These are phyloP conservation scores for Siderastrea radians DNA, from an alignment of 92 coral and sea anemone species.

Conservation along the genomic window DNA sequence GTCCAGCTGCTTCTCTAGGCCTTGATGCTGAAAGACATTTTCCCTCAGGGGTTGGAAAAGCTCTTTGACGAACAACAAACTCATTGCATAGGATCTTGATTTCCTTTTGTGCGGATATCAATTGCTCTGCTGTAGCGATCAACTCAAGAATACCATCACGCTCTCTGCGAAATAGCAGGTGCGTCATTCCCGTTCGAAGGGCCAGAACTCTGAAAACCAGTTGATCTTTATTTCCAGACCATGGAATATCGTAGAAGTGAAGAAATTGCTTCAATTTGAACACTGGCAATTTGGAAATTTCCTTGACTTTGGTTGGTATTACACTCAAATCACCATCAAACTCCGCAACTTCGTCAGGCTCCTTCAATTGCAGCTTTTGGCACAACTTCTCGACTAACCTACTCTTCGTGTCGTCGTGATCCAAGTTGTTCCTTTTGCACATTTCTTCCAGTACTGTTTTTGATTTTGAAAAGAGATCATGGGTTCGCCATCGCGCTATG, in stretches of 20 bases:
- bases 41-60: constrained; percentile 16
- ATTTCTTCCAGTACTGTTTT: constrained; percentile 26
- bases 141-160: constrained; percentile 14
- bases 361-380: constrained; percentile 17
- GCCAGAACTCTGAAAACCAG: constrained; percentile 41
- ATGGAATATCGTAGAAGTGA: constrained; percentile 15
- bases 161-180: constrained; percentile 29
- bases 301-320: constrained; percentile 13
- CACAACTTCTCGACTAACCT: constrained; percentile 37
- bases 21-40: constrained; percentile 9
- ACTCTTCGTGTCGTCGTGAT: constrained; percentile 4
- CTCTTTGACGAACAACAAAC: constrained; percentile 20
- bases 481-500: constrained; percentile 49
- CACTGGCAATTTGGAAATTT: constrained; percentile 33
- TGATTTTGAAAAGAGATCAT: constrained; percentile 18
- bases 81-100: constrained; percentile 5
- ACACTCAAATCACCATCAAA: constrained; percentile 37
- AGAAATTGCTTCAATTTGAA: constrained; percentile 24
- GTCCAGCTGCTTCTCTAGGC: constrained; percentile 42
- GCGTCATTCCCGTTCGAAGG: constrained; percentile 24
- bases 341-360: constrained; percentile 18
- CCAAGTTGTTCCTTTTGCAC: constrained; percentile 16
- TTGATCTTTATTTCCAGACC: constrained; percentile 51
- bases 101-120: constrained; percentile 33
- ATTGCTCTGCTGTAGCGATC: background rate